Conservation (phyloP, 2,797 vertebrate genomes). For the Semotilus atromaculatus region DNA sequence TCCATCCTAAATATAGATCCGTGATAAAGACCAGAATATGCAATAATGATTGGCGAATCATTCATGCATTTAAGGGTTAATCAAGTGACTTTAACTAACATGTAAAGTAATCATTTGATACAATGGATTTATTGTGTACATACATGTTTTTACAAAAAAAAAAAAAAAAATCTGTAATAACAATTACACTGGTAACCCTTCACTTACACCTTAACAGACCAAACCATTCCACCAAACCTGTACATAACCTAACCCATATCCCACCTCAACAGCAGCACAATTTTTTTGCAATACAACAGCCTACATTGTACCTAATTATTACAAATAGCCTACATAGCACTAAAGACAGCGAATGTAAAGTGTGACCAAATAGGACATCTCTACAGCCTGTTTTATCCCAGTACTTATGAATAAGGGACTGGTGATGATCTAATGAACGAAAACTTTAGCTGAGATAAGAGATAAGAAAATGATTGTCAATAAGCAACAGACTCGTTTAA, state of each 20-base stretch:
- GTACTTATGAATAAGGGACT: not conserved
- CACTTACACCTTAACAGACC: too few species aligned
- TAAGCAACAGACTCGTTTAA: not conserved
- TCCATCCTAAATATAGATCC: too few species aligned
- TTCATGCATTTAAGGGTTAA: too few species aligned
- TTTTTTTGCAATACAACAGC: not conserved
- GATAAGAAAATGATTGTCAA: not conserved
- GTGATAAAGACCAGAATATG: too few species aligned
- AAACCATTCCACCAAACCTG: not conserved
- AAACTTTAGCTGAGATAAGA: constrained; percentile 16
- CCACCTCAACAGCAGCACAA: not conserved
- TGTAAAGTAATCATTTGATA: too few species aligned
- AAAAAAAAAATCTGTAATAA: too few species aligned
- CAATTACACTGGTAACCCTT: too few species aligned
- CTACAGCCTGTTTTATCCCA: not conserved
- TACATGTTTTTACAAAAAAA: too few species aligned
- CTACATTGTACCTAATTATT: too few species aligned
- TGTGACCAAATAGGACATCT: not conserved
- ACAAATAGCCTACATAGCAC: not conserved
- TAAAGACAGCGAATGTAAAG: not conserved
- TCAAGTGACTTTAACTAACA: too few species aligned
- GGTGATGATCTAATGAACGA: not conserved
- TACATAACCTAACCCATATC: not conserved
- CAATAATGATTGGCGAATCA: too few species aligned
- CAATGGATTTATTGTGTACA: too few species aligned